A percentile compares a stretch with the other conserved stretches of the same genome.
Evolutionary conservation across 2,888 invertebrate species (phyloP).

Genomic region (Sarcophaga subvicina): DNA sequence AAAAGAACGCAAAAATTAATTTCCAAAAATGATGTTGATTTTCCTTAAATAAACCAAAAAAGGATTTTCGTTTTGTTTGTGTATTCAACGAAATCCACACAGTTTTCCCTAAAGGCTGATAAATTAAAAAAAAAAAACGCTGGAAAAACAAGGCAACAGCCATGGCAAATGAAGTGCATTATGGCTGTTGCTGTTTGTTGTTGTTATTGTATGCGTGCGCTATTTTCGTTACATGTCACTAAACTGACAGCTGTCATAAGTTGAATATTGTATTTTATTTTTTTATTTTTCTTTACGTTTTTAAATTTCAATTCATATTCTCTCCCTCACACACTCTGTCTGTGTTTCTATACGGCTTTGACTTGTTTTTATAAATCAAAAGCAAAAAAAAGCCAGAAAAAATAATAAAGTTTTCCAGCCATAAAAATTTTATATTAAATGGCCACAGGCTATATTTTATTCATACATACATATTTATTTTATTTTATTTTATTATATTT

Average conservation of each 20-base stretch:
- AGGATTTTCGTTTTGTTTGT: constrained; percentile 24
- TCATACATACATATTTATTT: no score
- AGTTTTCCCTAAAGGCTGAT: constrained; percentile 59
- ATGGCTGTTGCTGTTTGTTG: background rate
- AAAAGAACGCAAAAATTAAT: background rate
- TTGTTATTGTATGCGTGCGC: constrained; percentile 62
- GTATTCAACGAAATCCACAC: background rate
- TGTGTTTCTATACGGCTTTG: background rate
- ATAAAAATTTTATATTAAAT: background rate
- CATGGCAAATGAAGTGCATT: constrained; percentile 29
- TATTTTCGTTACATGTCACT: constrained; percentile 67
- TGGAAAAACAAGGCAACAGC: background rate
- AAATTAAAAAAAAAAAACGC: constrained; percentile 33
- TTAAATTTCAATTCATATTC: background rate
- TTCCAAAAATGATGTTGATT: constrained; percentile 10
- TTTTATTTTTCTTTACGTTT: constrained; percentile 10
- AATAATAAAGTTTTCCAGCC: background rate
- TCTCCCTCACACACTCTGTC: background rate
- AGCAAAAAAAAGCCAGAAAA: no score
- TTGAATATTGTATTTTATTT: constrained; percentile 65
- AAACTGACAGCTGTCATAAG: constrained; percentile 68
- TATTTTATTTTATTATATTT: no score
- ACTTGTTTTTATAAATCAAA: background rate
- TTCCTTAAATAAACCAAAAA: constrained; percentile 32
- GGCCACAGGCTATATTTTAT: no score